Base-by-base conservation (phyloP, 2,888 invertebrate species). In the Corbicula japonica region DNA sequence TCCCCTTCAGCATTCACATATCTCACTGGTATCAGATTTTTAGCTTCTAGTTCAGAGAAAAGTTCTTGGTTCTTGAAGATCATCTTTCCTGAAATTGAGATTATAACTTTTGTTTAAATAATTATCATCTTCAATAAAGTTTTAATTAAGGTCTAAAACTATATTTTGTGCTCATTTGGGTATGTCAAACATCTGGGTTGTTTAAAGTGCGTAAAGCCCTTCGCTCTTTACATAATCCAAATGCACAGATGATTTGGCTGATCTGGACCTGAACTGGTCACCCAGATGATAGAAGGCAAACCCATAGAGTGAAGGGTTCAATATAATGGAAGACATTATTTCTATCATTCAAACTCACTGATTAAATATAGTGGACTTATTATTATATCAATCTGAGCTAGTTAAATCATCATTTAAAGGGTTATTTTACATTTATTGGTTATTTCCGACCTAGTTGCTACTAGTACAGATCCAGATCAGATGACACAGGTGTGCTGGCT, bases 1-100 rank as follows among this genome's bases (percentile, higher is more conserved):
- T 92, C 84, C 0, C 96, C 96, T 26, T 95, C 92, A 89, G 98
- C 98, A 92, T 98, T 97, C 0, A 97, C 97, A 92, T 97, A 99
- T 71, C 96, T 95, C 88, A 99, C 93, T 0, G 97, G 96, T 12
- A 97, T 93, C 85, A 97, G 96, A 32, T 95, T 94, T 74, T 95
- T 94, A 0, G 86, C 74, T 23, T 91, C 88, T 30, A 94, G 46
- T 15, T 83, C 44, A 5, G 83, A 35, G 32, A 92, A 88, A 8
- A 94, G 88, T 2, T 87, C 83, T 6, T 92, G 88, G 46, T 91
- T 91, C 71, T 93, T 93, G 91, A 95, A 95, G 18, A 93, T 93
- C 91, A 95, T 95, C 26, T 88, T 87, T 8, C 93, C 93, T 93
- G 86, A 35, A 83, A 76, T n/a, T n/a, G n/a, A n/a, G n/a, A n/a